Evolutionary conservation across 1,140 invertebrate species (phyloP).

Genomic region (Odontomachus brunneus): DNA sequence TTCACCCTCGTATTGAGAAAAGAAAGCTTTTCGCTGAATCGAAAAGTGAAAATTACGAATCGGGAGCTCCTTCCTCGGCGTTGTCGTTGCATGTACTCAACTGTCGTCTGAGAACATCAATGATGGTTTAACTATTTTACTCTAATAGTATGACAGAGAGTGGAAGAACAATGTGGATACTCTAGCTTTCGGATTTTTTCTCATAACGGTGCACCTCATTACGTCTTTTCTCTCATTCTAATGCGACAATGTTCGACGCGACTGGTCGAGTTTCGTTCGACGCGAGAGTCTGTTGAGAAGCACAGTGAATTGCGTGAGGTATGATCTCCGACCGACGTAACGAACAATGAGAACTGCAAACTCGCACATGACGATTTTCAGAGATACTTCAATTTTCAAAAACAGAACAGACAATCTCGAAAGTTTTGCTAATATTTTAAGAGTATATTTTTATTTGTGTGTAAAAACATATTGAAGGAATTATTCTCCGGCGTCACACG

Average conservation of each 20-base stretch:
- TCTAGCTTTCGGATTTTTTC: constrained; percentile 31
- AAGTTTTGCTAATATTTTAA: no score
- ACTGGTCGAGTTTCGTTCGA: constrained; percentile 44
- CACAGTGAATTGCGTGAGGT: constrained; percentile 33
- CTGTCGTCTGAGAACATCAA: constrained; percentile 45
- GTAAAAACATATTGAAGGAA: no score
- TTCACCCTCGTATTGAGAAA: background rate
- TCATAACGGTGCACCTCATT: constrained; percentile 52
- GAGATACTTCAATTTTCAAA: background rate
- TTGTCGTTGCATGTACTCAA: constrained; percentile 52
- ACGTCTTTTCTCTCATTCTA: constrained; percentile 28
- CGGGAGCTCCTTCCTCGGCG: constrained; percentile 21
- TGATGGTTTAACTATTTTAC: constrained; percentile 28
- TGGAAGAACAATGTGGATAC: constrained; percentile 49
- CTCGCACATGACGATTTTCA: background rate
- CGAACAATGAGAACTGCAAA: background rate
- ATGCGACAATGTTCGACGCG: constrained; percentile 57
- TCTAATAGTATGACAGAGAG: constrained; percentile 34
- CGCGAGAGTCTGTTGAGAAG: constrained; percentile 29
- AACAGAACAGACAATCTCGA: no score
- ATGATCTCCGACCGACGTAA: constrained; percentile 1
- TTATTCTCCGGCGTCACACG: no score
- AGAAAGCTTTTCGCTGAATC: background rate
- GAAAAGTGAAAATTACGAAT: constrained; percentile 3
- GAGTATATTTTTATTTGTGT: no score